Conservation (phyloP, 2,113 vertebrate species). For the Ploceus nigricollis region DNA sequence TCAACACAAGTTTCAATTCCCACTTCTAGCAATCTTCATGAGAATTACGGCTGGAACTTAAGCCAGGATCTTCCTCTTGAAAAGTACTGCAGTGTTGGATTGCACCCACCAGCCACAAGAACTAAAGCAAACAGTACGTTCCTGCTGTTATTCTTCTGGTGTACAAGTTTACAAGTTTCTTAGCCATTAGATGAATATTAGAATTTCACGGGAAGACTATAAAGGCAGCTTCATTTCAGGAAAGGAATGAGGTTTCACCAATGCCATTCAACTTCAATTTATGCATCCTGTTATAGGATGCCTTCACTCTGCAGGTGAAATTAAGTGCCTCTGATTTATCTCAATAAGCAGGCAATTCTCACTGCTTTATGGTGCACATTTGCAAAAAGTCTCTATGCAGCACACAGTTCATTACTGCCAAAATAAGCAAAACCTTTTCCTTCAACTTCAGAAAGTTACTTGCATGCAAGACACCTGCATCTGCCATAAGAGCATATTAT, state of each 20-base stretch:
- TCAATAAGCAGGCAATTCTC: not conserved
- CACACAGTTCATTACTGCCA: not conserved
- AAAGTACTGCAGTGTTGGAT: not conserved
- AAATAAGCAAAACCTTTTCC: not conserved
- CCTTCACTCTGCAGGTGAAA: not conserved
- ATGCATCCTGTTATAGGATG: not conserved
- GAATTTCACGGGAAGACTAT: not conserved
- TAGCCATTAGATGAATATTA: not conserved
- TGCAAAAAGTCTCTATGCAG: not conserved
- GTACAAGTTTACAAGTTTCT: not conserved
- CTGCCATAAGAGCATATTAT: not conserved
- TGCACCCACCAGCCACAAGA: not conserved
- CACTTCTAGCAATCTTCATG: not conserved
- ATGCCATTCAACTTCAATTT: not conserved
- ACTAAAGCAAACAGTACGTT: not conserved
- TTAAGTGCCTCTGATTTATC: not conserved
- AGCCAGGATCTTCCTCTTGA: not conserved
- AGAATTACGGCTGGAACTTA: not conserved
- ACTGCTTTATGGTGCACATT: not conserved
- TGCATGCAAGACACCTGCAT: not conserved
- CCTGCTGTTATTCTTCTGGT: not conserved
- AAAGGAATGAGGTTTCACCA: not conserved
- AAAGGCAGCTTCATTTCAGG: not conserved
- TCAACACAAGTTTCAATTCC: not conserved
- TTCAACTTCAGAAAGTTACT: not conserved